Evolutionary conservation across 2,113 vertebrate genomes (phyloP).

Genomic region (Rana temporaria): DNA sequence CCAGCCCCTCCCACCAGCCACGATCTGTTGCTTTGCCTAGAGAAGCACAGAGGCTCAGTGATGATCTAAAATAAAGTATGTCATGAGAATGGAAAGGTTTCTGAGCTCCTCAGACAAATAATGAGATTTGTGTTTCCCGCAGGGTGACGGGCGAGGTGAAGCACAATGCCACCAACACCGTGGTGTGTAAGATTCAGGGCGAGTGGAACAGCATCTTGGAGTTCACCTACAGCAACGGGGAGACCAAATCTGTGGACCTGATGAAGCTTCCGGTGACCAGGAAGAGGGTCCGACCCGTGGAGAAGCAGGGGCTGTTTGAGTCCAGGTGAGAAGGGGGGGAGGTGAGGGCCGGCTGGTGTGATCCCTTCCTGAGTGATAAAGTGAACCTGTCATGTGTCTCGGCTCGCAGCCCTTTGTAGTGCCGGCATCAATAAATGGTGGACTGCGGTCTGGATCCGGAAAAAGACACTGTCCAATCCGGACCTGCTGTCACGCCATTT

Average conservation of each 20-base stretch:
- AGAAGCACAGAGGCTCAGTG: no score
- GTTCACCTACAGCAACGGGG: slow-evolving; percentile 87
- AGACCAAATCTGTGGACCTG: slow-evolving; percentile 85
- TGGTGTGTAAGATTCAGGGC: slow-evolving; percentile 92
- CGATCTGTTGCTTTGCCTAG: no score
- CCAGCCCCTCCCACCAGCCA: no score
- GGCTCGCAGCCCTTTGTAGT: no score
- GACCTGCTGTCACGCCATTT: no score
- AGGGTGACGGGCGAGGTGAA: slow-evolving; percentile 96
- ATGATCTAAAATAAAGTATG: no score
- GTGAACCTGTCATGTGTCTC: neutral
- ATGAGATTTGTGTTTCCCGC: slow-evolving; percentile 15
- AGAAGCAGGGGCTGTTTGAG: slow-evolving; percentile 89
- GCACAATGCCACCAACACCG: slow-evolving; percentile 83
- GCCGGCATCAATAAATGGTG: no score
- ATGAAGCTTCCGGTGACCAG: slow-evolving; percentile 85
- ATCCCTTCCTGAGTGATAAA: neutral
- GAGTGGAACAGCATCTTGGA: slow-evolving; percentile 96
- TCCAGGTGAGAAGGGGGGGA: slow-evolving; percentile 83
- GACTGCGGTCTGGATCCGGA: no score
- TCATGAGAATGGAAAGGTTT: no score
- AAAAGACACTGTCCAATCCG: no score
- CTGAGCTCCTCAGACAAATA: no score
- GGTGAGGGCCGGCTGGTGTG: no score
- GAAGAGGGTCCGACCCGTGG: slow-evolving; percentile 85